A percentile compares a stretch with the other conserved stretches of the same genome.
phyloP scores from a whole-genome alignment of 1,140 invertebrate species.

The Cherax quadricarinatus region DNA sequence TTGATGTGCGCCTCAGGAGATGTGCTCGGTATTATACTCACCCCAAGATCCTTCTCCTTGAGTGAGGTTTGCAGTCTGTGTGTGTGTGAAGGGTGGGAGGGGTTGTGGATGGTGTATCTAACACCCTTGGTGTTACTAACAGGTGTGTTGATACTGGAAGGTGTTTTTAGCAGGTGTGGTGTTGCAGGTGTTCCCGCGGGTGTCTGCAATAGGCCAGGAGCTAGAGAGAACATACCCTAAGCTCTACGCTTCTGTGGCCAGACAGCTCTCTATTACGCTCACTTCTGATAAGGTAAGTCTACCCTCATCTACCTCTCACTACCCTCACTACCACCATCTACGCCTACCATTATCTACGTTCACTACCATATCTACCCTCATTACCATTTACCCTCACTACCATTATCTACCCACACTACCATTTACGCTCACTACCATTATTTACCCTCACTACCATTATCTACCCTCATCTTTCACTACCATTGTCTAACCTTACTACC shows the following conservation, averaged over 20 bases:
- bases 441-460: background rate
- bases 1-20: too few species aligned
- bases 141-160: too few species aligned
- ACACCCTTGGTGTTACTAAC: too few species aligned
- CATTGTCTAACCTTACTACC: background rate
- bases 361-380: background rate
- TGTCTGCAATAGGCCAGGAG: constrained; percentile 80
- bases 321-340: background rate
- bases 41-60: too few species aligned
- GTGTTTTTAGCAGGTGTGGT: too few species aligned
- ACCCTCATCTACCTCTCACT: background rate
- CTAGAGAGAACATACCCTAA: constrained; percentile 84
- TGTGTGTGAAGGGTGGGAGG: too few species aligned
- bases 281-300: constrained; percentile 78
- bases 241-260: constrained; percentile 80
- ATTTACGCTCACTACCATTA: background rate
- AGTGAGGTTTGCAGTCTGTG: too few species aligned
- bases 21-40: too few species aligned
- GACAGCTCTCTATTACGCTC: constrained; percentile 78
- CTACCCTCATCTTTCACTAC: background rate
- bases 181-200: constrained; percentile 79
- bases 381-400: background rate
- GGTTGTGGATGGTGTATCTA: too few species aligned
- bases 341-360: background rate
- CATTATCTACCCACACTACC: background rate